Base-by-base conservation (phyloP, 2,113 vertebrate genomes). In the Trinectes maculatus region DNA sequence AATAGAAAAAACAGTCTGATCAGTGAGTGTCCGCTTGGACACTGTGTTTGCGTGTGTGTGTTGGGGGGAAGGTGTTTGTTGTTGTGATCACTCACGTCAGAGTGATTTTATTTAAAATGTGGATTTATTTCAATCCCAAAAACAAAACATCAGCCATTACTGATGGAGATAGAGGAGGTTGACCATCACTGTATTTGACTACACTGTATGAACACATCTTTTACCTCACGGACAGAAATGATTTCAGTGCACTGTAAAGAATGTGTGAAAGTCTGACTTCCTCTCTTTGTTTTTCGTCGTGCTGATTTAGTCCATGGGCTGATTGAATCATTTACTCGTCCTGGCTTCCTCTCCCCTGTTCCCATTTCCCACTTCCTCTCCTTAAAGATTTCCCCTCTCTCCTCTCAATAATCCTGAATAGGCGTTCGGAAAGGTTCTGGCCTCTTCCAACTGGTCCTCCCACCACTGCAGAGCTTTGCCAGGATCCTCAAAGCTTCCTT, bases 391-490 rank as follows among this genome's bases (percentile, higher is more conserved):
- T 88, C 83, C 79, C 68, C 64, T 85, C 70, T 71, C 62, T 44
- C 60, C 62, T 44, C 60, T 84, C 42, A 40, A 44, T 78, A 77
- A 77, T 85, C 68, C 56, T 80, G 48, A 85, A 84, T 74, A 70
- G 67, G 63, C 74, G 69, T 60, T 80, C 60, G 55, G 53, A 85
- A 83, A 68, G 64, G 81, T 71, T 83, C 71, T 73, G 76, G 69
- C 74, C 73, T 42, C 44, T 71, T 83, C 77, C 76, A 80, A 83
- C 68, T 74, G 69, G 76, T 86, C 85, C 85, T 80, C 83, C 87
- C 85, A 88, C 82, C 61, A 57, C 55, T 48, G 0, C 25, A 26
- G 24, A 29, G 77, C 64, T 36, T 48, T 85, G 88, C 80, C 88
- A 90, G 80, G 36, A 74, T 66, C 73, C 74, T 85, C 67, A 75